Percentiles rank a stretch among this genome's conserved stretches.
phyloP scores from a whole-genome alignment of 1,140 invertebrate species.

The Ctenoplectra terminalis region DNA sequence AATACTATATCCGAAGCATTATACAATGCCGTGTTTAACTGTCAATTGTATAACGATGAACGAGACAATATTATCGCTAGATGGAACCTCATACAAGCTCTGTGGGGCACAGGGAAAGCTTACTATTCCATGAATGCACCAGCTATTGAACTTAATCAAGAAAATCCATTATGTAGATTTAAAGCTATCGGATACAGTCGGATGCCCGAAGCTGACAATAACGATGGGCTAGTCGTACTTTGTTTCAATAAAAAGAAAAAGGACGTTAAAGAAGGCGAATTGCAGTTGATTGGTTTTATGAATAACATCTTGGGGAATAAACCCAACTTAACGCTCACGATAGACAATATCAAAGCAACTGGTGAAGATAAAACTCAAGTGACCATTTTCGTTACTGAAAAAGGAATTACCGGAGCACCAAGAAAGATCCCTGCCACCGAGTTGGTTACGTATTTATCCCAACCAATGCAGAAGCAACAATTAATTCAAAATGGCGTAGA shows the following conservation, averaged over 20 bases:
- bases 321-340: slow-evolving; percentile 90
- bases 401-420: slow-evolving; percentile 86
- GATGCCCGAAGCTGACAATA: slow-evolving; percentile 91
- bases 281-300: slow-evolving; percentile 88
- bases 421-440: slow-evolving; percentile 90
- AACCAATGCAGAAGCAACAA: slow-evolving; percentile 87
- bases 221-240: slow-evolving; percentile 93
- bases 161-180: slow-evolving; percentile 95
- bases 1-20: slow-evolving; percentile 87
- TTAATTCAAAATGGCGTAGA: slow-evolving; percentile 87
- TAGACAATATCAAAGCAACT: slow-evolving; percentile 89
- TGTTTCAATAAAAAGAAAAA: slow-evolving; percentile 91
- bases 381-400: slow-evolving; percentile 91
- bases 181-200: slow-evolving; percentile 96
- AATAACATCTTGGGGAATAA: slow-evolving; percentile 90
- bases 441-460: slow-evolving; percentile 87
- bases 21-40: slow-evolving; percentile 91
- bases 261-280: slow-evolving; percentile 89
- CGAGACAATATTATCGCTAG: slow-evolving; percentile 94
- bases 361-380: slow-evolving; percentile 91
- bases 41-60: slow-evolving; percentile 95
- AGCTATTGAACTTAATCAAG: slow-evolving; percentile 92
- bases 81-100: slow-evolving; percentile 97
- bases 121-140: slow-evolving; percentile 89
- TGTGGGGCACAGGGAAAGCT: slow-evolving; percentile 94